Conservation (phyloP, 2,113 vertebrate species). For the Grantiella picta region DNA sequence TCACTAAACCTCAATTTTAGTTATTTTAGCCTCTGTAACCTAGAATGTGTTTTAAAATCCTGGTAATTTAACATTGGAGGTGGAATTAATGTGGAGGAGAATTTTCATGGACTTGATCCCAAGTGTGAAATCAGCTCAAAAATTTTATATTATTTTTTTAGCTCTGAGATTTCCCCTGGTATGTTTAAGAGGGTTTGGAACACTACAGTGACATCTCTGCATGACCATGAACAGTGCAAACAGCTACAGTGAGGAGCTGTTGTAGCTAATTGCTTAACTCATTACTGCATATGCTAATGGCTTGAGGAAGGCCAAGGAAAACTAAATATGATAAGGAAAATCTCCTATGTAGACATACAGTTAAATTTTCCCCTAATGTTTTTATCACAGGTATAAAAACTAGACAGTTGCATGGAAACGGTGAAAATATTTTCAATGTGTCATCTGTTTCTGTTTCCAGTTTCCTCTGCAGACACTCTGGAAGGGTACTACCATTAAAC, state of each 20-base stretch:
- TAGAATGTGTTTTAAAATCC: not conserved
- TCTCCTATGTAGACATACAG: not conserved
- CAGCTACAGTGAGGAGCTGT: not conserved
- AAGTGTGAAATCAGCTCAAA: not conserved
- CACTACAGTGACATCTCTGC: not conserved
- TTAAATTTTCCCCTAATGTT: not conserved
- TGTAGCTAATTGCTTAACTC: not conserved
- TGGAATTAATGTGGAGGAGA: not conserved
- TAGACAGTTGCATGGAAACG: not conserved
- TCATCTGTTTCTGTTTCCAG: conserved; percentile 68
- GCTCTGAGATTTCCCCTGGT: not conserved
- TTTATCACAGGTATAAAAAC: not conserved
- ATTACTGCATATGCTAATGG: not conserved
- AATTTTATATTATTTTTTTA: not conserved
- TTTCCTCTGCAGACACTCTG: conserved; percentile 86
- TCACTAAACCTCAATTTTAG: not conserved
- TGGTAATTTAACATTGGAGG: not conserved
- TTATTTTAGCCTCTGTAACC: not conserved
- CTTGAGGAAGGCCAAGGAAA: not conserved
- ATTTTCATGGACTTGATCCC: not conserved
- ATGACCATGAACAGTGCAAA: not conserved
- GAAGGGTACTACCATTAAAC: conserved; percentile 82
- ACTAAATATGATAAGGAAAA: not conserved
- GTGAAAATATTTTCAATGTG: not conserved
- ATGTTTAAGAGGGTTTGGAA: not conserved